These are phyloP conservation scores for Littorina saxatilis DNA, from an alignment of 1,140 invertebrate genomes.

Conservation along the genomic window DNA sequence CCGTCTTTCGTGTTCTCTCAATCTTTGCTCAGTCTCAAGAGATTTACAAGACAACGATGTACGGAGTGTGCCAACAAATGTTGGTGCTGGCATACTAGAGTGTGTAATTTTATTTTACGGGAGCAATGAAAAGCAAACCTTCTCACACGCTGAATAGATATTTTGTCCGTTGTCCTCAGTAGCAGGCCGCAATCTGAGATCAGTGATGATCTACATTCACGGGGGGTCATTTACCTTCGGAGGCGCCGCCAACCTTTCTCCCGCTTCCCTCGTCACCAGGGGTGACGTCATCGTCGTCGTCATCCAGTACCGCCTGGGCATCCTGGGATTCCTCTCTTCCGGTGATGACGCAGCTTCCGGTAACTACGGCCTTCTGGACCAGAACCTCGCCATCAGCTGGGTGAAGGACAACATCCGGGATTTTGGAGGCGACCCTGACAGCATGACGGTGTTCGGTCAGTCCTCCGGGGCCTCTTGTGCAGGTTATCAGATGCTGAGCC, in stretches of 20 bases:
- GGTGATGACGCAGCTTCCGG: conserved; percentile 25
- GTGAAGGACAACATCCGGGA: conserved; percentile 72
- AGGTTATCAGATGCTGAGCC: conserved; percentile 93
- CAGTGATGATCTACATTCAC: conserved; percentile 10
- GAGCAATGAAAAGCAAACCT: too few relatives aligned
- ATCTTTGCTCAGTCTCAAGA: too few relatives aligned
- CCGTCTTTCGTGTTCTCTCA: too few relatives aligned
- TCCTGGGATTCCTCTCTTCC: conserved; percentile 34
- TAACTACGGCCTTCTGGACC: conserved; percentile 75
- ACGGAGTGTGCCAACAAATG: too few relatives aligned
- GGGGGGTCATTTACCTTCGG: neutral
- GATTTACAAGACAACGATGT: too few relatives aligned
- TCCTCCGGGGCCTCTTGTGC: conserved; percentile 85
- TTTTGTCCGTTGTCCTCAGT: too few relatives aligned
- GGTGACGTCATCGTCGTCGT: conserved; percentile 84
- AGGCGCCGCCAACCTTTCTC: neutral
- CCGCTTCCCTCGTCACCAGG: conserved; percentile 87
- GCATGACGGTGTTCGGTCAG: conserved; percentile 63
- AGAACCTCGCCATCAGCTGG: conserved; percentile 80
- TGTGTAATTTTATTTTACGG: too few relatives aligned
- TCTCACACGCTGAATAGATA: too few relatives aligned
- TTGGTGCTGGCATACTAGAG: too few relatives aligned
- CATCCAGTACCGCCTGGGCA: conserved; percentile 40
- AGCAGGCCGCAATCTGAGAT: too few relatives aligned
- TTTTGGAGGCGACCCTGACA: conserved; percentile 62